Evolutionary conservation across 2,113 vertebrate genomes (phyloP), one percentile per base, ranked within the genome.

Genomic region (Phrynosoma platyrhinos): DNA sequence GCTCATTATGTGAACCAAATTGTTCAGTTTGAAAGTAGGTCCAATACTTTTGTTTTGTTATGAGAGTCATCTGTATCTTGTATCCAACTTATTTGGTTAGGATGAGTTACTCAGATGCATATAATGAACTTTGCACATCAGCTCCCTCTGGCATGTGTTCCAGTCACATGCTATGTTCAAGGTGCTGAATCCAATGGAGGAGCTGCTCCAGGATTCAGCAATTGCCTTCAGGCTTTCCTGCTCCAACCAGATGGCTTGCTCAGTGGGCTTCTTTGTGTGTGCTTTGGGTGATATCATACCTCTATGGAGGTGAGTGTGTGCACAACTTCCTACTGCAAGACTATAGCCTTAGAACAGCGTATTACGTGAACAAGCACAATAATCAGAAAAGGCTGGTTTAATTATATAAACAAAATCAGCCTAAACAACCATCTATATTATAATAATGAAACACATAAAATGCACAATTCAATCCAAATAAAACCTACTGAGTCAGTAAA

Each of bases 1-100:
- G 47, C 55, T 89, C 82, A n/a, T 84, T 90, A 52, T 53, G 69
- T 90, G 85, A 88, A 62, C 68, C 21, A 13, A n/a, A 4, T 9
- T 88, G 53, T 20, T 9, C n/a, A 71, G 77, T 53, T 32, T 52
- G 66, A 85, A 32, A 4, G 3, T 77, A 42, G 76, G 16, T 75
- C 30, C 62, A 64, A 80, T 89, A 16, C 58, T 40, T 79, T 87
- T 81, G 78, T 18, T 94, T 18, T 93, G 90, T 85, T 84, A 68
- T 23, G 25, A 91, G 85, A 92, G 80, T 36, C 1, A 0, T 89
- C 94, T 85, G 76, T 53, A 21, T 20, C 16, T 14, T 58, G 1
- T 76, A 87, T 84, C 82, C 88, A 91, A 91, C 77, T 64, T 80
- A 75, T 83, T 14, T 40, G 66, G 52, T 23, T 87, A 91, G 36